These are phyloP conservation scores for Drosophila yooni DNA, from an alignment of 2,888 invertebrate species.

Conservation along the genomic window DNA sequence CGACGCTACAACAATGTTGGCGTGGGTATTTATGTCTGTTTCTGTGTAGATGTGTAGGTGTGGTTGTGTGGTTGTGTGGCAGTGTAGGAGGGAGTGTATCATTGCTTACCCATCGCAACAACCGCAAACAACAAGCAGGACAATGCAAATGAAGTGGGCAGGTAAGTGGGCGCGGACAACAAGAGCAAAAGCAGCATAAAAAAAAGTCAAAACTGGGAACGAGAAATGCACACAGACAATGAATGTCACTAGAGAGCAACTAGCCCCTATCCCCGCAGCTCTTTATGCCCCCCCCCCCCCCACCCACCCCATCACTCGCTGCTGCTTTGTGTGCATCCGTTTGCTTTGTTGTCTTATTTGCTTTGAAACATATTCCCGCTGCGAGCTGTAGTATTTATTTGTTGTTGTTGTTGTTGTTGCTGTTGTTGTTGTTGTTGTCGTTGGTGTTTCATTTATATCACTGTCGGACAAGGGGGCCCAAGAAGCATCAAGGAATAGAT, in stretches of 20 bases:
- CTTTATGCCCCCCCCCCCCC: neutral
- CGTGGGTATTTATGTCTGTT: neutral
- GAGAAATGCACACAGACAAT: constrained; percentile 47
- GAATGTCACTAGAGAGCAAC: constrained; percentile 45
- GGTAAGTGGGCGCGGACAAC: constrained; percentile 14
- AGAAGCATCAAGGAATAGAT: constrained; percentile 32
- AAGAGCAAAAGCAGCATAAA: neutral
- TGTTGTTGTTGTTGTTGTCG: neutral
- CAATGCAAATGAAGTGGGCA: constrained; percentile 72
- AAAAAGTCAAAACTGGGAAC: constrained; percentile 16
- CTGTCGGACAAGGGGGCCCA: constrained; percentile 33
- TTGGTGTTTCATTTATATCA: constrained; percentile 37
- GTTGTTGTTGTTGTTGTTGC: constrained; percentile 13
- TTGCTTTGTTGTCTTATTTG: constrained; percentile 46
- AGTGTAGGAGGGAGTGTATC: constrained; percentile 24
- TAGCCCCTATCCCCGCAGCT: neutral
- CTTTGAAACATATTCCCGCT: constrained; percentile 59
- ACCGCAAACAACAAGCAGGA: constrained; percentile 74
- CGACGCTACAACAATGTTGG: constrained; percentile 26
- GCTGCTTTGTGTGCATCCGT: constrained; percentile 36
- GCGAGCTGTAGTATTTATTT: constrained; percentile 55
- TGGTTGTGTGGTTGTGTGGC: neutral
- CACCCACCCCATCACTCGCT: constrained; percentile 14
- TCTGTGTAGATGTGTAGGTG: neutral
- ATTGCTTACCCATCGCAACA: constrained; percentile 65